phyloP scores from a whole-genome alignment of 2,888 invertebrate genomes.

The Mesorhabditis sp. region DNA sequence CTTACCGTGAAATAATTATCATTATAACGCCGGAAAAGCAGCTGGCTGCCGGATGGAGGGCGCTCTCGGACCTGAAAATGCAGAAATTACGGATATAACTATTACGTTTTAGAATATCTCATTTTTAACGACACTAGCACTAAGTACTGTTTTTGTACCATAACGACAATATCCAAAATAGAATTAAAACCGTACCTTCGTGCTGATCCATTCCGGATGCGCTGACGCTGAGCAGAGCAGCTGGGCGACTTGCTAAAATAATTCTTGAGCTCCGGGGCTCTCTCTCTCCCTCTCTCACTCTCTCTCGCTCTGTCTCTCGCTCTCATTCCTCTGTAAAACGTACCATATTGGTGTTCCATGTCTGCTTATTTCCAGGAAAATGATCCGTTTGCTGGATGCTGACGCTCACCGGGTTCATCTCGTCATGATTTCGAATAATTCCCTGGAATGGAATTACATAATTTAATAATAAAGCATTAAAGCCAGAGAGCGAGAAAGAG shows the following conservation, averaged over 20 bases:
- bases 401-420: slow-evolving; percentile 7
- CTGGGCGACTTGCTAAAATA: slow-evolving; percentile 20
- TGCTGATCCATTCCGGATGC: slow-evolving; percentile 23
- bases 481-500: not conserved
- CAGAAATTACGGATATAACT: too few relatives aligned
- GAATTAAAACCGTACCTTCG: too few relatives aligned
- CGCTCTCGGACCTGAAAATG: not conserved
- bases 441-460: too few relatives aligned
- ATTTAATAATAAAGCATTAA: not conserved
- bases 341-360: slow-evolving; percentile 26
- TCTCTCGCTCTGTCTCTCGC: too few relatives aligned
- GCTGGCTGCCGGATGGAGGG: slow-evolving; percentile 26
- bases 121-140: too few relatives aligned
- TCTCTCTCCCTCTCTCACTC: too few relatives aligned
- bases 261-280: too few relatives aligned
- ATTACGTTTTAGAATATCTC: too few relatives aligned
- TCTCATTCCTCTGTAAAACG: too few relatives aligned
- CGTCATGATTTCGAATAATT: not conserved
- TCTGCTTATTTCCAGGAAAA: slow-evolving; percentile 15
- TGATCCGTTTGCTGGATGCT: slow-evolving; percentile 9
- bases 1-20: slow-evolving; percentile 26
- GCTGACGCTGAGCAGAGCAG: slow-evolving; percentile 16
- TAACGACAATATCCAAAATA: too few relatives aligned
- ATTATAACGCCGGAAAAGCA: slow-evolving; percentile 27
- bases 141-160: too few relatives aligned